Evolutionary conservation across 2,888 invertebrate species (phyloP), one percentile per base, ranked within the genome.

Genomic region (Rhopalosiphum nymphaeae): DNA sequence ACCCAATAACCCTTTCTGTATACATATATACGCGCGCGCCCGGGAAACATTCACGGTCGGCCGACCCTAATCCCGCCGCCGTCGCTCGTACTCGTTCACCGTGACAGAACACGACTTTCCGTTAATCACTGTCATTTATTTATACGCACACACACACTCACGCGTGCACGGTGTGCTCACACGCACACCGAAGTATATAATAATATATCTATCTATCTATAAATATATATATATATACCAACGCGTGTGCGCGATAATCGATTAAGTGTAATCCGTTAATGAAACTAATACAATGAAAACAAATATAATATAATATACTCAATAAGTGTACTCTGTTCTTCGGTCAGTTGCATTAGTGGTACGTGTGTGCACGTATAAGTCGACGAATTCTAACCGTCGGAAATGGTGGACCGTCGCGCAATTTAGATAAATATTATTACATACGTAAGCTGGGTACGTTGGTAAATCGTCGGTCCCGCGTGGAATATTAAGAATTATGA

Each of bases 61-160:
- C 67, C 88, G 87, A 91, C 92, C 92, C 92, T 93, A 93, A 93
- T 93, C 92, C 92, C 88, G 87, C 92, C 91, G 86, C 61, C 92
- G 92, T 78, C 92, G 92, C 53, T 92, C 92, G 92, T 67, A 92
- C 92, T 92, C 92, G 92, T 93, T 78, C 92, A 93, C 92, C 92
- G 92, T 93, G 92, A 93, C 92, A 93, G 92, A 93, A 93, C 92
- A 93, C 92, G 92, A 93, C 92, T 93, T 93, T 93, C 92, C 92
- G 92, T 93, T 93, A 93, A 93, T 93, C 92, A 93, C 92, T 93
- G 92, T 93, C 92, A 89, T 93, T 93, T 93, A 89, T 93, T 78
- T 93, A 89, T 78, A 93, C 88, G n/a, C 53, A 44, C 86, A 42
- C 91, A 11, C 61, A 36, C 46, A 11, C 49, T 10, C 86, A 13